A percentile compares a stretch with the other conserved stretches of the same genome.
Evolutionary conservation across 2,888 invertebrate genomes (phyloP).

Genomic region (Biston betularia): DNA sequence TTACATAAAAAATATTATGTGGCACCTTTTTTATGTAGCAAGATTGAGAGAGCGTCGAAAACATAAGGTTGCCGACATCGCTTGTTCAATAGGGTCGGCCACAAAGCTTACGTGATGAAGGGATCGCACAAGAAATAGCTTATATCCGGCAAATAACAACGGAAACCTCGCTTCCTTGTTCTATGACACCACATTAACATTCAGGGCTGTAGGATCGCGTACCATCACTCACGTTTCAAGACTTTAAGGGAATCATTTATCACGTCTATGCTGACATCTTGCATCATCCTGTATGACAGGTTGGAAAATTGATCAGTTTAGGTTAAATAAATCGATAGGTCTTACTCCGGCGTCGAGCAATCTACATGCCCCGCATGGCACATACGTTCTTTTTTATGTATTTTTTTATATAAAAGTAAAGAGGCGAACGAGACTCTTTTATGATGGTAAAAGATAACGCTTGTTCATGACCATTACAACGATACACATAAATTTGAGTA

Average conservation of each 20-base stretch:
- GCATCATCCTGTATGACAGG: constrained; percentile 12
- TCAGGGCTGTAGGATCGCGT: constrained; percentile 17
- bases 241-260: constrained; percentile 16
- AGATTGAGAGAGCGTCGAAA: too few relatives aligned
- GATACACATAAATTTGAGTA: too few relatives aligned
- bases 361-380: too few relatives aligned
- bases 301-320: constrained; percentile 16
- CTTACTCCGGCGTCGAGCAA: background rate
- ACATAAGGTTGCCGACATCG: too few relatives aligned
- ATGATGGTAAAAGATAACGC: too few relatives aligned
- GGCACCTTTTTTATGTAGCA: too few relatives aligned
- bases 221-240: constrained; percentile 29
- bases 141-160: constrained; percentile 5
- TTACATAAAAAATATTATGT: too few relatives aligned
- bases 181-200: constrained; percentile 19
- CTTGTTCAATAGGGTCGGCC: background rate
- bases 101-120: constrained; percentile 1
- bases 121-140: background rate
- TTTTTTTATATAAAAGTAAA: too few relatives aligned
- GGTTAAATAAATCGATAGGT: background rate
- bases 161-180: constrained; percentile 5
- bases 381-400: too few relatives aligned
- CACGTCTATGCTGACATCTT: constrained; percentile 7
- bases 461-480: too few relatives aligned
- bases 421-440: too few relatives aligned